A percentile compares a stretch with the other conserved stretches of the same genome.
Evolutionary conservation across 1,140 invertebrate genomes (phyloP).

Genomic region (Dinoponera quadriceps): DNA sequence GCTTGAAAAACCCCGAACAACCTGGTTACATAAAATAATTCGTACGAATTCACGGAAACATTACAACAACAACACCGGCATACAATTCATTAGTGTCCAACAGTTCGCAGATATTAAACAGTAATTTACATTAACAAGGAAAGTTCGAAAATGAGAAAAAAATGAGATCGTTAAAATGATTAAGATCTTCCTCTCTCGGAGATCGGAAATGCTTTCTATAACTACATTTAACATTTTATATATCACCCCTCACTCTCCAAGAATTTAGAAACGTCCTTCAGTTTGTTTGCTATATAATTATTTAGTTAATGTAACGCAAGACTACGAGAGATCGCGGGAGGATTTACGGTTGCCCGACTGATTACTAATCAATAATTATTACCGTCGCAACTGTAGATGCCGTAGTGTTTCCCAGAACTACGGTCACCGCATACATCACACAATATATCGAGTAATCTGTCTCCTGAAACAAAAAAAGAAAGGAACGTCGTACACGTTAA

Average conservation of each 20-base stretch:
- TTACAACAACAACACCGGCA: no score
- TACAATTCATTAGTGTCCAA: neutral
- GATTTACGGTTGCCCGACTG: slow-evolving; percentile 39
- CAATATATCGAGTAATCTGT: slow-evolving; percentile 96
- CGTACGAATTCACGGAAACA: no score
- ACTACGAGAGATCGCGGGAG: slow-evolving; percentile 13
- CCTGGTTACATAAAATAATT: slow-evolving; percentile 86
- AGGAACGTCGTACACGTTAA: no score
- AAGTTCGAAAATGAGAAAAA: neutral
- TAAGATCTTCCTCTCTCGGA: neutral
- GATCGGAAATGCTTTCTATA: neutral
- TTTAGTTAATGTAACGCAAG: neutral
- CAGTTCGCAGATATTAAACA: neutral
- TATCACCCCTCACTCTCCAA: no score
- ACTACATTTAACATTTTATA: neutral
- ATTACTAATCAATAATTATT: slow-evolving; percentile 77
- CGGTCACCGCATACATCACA: slow-evolving; percentile 98
- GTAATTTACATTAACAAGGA: neutral
- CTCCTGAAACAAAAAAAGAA: slow-evolving; percentile 88
- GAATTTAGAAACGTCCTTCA: neutral
- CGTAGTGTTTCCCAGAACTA: slow-evolving; percentile 98
- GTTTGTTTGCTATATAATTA: slow-evolving; percentile 13
- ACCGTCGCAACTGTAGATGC: slow-evolving; percentile 99
- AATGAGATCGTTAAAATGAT: slow-evolving; percentile 14
- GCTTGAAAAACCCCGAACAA: slow-evolving; percentile 98